Evolutionary conservation across 2,797 vertebrate genomes (phyloP), one percentile per base, ranked within the genome.

Genomic region (Girardinus metallicus): DNA sequence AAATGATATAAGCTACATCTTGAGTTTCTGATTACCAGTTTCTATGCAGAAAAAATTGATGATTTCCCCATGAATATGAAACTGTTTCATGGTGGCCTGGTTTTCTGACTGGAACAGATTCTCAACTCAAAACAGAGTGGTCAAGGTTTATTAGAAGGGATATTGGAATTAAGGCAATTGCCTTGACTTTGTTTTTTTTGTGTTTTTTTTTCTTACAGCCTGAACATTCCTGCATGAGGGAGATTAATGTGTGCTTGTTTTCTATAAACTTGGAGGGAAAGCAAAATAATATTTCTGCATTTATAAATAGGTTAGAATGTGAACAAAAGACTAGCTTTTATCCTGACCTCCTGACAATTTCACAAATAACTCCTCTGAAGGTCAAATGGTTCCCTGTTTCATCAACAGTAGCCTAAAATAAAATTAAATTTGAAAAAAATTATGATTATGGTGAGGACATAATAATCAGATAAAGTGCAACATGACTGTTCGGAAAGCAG

Each of bases 91-190:
- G 81, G 91, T 82, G 86, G 86, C 76, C 78, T 74, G 74, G 75
- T 79, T 86, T 89, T 77, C 84, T 39, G 76, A 87, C 81, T 75
- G 83, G 82, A 92, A 90, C 89, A 79, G 84, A 91, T 86, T 90
- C 55, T 78, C 49, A 21, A 51, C 81, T 86, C 70, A 46, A 84
- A 88, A 86, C 80, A 81, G 74, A 76, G 53, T 39, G 79, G 89
- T 91, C 90, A 93, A 77, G 93, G 88, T 89, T 91, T 78, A 93
- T 94, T 90, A 91, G 80, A 64, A 76, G 55, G 81, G 83, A 93
- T 92, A 88, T 92, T 90, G 85, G 86, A 87, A 89, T 85, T 87
- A 82, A 26, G 53, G 77, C 85, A 91, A 86, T 86, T 91, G 84
- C 77, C 76, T 44, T 49, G 80, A 84, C 77, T 86, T 8, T 4